Percentiles rank a stretch among this genome's conserved stretches.
phyloP scores from a whole-genome alignment of 2,113 vertebrate species.

The Sitta europaea region DNA sequence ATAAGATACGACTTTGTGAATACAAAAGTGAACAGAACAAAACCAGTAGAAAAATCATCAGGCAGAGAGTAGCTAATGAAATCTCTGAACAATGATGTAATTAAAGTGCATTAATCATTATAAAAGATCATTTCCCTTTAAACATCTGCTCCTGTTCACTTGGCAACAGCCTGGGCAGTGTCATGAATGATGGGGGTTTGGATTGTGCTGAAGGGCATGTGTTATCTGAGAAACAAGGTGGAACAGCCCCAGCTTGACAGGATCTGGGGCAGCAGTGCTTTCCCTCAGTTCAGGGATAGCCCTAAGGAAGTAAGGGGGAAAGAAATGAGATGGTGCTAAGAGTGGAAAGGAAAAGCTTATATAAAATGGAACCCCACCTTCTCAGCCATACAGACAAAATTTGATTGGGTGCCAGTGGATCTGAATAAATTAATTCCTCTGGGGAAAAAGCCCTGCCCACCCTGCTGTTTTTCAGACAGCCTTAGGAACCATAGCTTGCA shows the following conservation, averaged over 20 bases:
- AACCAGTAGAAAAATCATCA: constrained; percentile 6
- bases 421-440: not conserved
- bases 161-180: constrained; percentile 45
- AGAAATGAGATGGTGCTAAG: not conserved
- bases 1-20: not conserved
- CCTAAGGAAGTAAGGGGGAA: not conserved
- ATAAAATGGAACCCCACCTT: not conserved
- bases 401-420: not conserved
- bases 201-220: constrained; percentile 18
- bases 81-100: constrained; percentile 46
- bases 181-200: not conserved
- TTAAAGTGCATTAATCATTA: constrained; percentile 55
- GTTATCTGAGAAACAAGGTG: constrained; percentile 22
- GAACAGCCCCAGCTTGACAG: not conserved
- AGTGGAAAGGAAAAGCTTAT: not conserved
- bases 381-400: not conserved
- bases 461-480: not conserved
- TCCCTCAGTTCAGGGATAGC: not conserved
- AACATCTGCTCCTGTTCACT: constrained; percentile 65
- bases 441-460: not conserved
- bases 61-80: constrained; percentile 4
- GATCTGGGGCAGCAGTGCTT: not conserved
- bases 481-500: not conserved
- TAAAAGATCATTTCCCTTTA: constrained; percentile 47
- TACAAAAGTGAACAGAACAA: not conserved